Conservation (phyloP, 1,140 invertebrate genomes). For the Brachionus sp. region DNA sequence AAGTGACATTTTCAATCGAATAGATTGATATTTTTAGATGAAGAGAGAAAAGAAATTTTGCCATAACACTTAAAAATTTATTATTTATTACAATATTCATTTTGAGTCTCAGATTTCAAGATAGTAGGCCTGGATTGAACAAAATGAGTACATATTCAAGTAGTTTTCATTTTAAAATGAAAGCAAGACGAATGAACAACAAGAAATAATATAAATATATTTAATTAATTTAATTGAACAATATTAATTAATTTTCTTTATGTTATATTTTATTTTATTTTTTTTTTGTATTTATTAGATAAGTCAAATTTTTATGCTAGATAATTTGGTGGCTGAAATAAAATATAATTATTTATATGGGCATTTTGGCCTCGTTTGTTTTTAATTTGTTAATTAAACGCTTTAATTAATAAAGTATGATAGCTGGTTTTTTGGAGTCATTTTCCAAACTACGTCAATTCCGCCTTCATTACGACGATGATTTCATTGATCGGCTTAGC, state of each 20-base stretch:
- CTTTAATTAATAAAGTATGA: slow-evolving; percentile 36
- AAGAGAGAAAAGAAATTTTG: neutral
- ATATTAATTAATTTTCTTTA: slow-evolving; percentile 22
- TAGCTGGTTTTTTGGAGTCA: slow-evolving; percentile 44
- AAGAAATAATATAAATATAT: neutral
- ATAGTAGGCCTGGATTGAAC: neutral
- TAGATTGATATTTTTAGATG: neutral
- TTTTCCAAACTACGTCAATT: slow-evolving; percentile 46
- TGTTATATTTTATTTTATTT: neutral
- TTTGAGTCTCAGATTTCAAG: neutral
- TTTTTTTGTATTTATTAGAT: neutral
- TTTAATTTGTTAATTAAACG: neutral
- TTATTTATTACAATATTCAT: neutral
- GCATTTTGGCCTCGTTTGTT: neutral
- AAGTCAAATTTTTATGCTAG: neutral
- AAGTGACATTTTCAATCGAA: neutral
- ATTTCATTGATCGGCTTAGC: slow-evolving; percentile 63
- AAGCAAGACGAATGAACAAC: neutral
- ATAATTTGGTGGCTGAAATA: neutral
- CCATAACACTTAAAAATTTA: neutral
- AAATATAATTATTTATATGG: neutral
- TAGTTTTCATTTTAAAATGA: slow-evolving; percentile 1
- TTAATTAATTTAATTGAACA: slow-evolving; percentile 41
- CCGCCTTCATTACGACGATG: slow-evolving; percentile 59
- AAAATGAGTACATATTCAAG: slow-evolving; percentile 9